Conservation (phyloP, 2,888 invertebrate genomes). For the Tortrix viridana region DNA sequence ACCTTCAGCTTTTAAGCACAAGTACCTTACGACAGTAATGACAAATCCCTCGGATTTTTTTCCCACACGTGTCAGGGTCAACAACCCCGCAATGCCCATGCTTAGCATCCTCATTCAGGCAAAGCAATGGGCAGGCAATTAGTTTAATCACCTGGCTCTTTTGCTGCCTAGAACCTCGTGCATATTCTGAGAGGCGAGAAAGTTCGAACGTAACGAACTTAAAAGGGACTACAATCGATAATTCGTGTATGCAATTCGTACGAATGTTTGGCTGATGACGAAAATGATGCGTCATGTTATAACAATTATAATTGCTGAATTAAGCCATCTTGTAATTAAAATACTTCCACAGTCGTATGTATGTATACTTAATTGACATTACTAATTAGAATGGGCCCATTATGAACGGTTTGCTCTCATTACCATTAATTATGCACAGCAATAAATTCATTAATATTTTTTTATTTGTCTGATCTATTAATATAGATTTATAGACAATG, state of each 20-base stretch:
- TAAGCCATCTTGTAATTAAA: too few species aligned
- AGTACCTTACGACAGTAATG: neutral
- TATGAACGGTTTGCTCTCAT: too few species aligned
- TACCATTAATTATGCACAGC: too few species aligned
- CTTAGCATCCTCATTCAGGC: conserved; percentile 40
- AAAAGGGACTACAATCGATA: neutral
- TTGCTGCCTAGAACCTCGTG: conserved; percentile 55
- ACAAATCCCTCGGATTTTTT: conserved; percentile 16
- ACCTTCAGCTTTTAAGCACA: too few species aligned
- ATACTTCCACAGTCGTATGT: too few species aligned
- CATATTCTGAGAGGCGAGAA: conserved; percentile 45
- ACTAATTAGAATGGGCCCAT: too few species aligned
- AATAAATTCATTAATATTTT: too few species aligned
- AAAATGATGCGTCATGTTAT: neutral
- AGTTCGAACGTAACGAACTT: conserved; percentile 3
- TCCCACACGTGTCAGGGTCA: conserved; percentile 30
- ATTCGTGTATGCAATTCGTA: conserved; percentile 4
- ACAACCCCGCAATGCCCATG: conserved; percentile 11
- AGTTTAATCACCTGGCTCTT: conserved; percentile 68
- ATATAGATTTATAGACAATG: too few species aligned
- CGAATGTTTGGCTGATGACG: neutral
- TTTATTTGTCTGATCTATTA: too few species aligned
- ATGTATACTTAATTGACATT: too few species aligned
- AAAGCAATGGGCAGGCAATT: conserved; percentile 65
- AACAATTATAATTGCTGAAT: neutral